Base-by-base conservation (phyloP, 2,113 vertebrate genomes). In the Eolophus roseicapilla region DNA sequence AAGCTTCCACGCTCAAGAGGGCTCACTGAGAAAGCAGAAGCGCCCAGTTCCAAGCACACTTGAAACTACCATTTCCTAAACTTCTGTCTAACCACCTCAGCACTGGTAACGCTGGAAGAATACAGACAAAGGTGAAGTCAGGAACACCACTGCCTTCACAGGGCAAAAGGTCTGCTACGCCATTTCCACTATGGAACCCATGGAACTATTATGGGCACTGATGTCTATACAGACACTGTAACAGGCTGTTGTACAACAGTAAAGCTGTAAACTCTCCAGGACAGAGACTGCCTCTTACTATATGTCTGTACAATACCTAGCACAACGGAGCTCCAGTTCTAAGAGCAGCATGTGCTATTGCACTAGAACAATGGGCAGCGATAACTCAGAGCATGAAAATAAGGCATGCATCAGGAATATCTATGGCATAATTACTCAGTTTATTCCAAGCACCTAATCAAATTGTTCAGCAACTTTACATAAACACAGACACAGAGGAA, bases 361-460 rank as follows among this genome's bases (percentile, higher is more conserved):
- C 73, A 64, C 60, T 67, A 13, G 29, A 92, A 82, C 76, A 90
- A 75, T 44, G 64, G 76, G 39, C 16, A 14, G 39, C 14, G 74
- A 50, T 64, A 92, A 81, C 46, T 77, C 28, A 23, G 33, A 49
- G 70, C 84, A 78, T 85, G 87, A 91, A 91, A 93, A 75, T 63
- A 87, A 71, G 11, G 28, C 65, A 92, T 28, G 50, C 81, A 82
- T 68, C 87, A 65, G 84, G 65, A 82, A 50, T 87, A 91, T 69
- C 90, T 92, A 43, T 25, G 29, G 46, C 68, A 85, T 79, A 93
- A 95, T 93, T 90, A 76, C 84, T 89, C 65, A 81, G 84, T 86
- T 93, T 85, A 95, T 82, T 90, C 68, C 84, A 91, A 96, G 85
- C 62, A 93, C 41, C 88, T 95, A 93, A 96, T 91, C 88, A 93